A percentile compares a stretch with the other conserved stretches of the same genome.
Conservation (phyloP, 2,888 invertebrate genomes). For the Cephalotes varians region DNA sequence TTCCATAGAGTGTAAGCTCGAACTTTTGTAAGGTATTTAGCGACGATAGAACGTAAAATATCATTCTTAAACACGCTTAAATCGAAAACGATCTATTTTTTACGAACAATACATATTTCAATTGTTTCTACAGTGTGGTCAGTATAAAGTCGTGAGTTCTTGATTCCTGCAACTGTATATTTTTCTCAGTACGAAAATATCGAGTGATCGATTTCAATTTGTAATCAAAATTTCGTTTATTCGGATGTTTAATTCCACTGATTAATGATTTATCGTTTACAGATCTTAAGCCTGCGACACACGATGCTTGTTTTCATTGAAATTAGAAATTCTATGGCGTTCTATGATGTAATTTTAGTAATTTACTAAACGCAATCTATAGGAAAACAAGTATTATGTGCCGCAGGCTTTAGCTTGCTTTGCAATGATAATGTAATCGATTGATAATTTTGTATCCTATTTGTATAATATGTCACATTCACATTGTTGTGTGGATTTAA, state of each 20-base stretch:
- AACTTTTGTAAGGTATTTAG: not conserved
- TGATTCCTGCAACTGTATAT: not conserved
- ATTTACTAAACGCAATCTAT: no score
- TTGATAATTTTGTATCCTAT: constrained; percentile 36
- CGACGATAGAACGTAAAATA: not conserved
- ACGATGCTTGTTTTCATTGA: no score
- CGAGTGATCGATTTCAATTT: not conserved
- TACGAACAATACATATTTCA: not conserved
- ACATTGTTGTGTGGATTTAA: constrained; percentile 17
- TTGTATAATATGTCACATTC: constrained; percentile 4
- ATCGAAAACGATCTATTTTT: not conserved
- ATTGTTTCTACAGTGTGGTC: not conserved
- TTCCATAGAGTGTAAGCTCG: not conserved
- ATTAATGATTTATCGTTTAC: constrained; percentile 12
- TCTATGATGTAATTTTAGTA: no score
- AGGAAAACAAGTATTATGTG: no score
- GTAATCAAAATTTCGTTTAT: not conserved
- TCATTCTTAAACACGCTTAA: not conserved
- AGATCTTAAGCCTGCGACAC: no score
- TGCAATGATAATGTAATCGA: not conserved
- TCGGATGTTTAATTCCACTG: not conserved
- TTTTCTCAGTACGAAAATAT: not conserved
- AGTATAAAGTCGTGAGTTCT: not conserved
- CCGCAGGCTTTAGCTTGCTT: not conserved
- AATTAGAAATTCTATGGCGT: no score